Percentiles rank a stretch among this genome's conserved stretches.
phyloP scores from a whole-genome alignment of 53 echinoderm and acorn worm species.

The Astropecten irregularis region DNA sequence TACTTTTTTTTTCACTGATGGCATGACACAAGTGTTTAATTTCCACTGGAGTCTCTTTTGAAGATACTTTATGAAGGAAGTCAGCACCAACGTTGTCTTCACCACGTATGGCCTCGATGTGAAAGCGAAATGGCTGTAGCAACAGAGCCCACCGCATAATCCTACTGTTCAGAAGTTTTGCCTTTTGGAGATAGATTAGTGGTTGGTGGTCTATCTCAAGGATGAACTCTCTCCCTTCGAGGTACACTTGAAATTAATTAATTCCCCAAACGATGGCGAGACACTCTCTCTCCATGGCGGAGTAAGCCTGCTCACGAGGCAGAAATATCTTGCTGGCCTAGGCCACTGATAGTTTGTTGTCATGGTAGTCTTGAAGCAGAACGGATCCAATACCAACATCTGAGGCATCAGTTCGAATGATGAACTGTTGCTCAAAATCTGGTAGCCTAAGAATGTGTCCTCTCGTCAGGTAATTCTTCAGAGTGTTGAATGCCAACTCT shows the following conservation, averaged over 20 bases:
- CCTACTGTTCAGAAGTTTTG: constrained; percentile 25
- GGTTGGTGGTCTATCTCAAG: constrained; percentile 37
- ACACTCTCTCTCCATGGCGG: constrained; percentile 47
- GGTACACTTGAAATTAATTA: constrained; percentile 23
- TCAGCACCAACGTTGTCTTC: constrained; percentile 18
- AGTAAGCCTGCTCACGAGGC: neutral
- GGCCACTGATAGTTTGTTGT: constrained; percentile 30
- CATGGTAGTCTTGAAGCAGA: constrained; percentile 12
- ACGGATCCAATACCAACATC: constrained; percentile 48
- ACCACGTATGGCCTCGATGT: constrained; percentile 3
- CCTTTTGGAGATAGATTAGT: neutral
- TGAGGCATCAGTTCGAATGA: constrained; percentile 52
- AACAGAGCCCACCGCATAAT: constrained; percentile 46
- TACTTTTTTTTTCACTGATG: neutral
- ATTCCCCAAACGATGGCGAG: constrained; percentile 45
- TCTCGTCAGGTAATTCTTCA: constrained; percentile 8
- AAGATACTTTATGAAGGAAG: constrained; percentile 12
- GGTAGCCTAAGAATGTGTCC: constrained; percentile 20
- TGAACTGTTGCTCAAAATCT: constrained; percentile 12
- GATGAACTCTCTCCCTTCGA: constrained; percentile 14
- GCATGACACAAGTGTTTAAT: neutral
- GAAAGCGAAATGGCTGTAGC: constrained; percentile 18
- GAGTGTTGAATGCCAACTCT: neutral
- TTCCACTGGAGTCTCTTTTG: neutral
- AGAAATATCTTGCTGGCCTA: constrained; percentile 44